Evolutionary conservation across 2,888 invertebrate genomes (phyloP), one percentile per base, ranked within the genome.

Genomic region (Chorisops tibialis): DNA sequence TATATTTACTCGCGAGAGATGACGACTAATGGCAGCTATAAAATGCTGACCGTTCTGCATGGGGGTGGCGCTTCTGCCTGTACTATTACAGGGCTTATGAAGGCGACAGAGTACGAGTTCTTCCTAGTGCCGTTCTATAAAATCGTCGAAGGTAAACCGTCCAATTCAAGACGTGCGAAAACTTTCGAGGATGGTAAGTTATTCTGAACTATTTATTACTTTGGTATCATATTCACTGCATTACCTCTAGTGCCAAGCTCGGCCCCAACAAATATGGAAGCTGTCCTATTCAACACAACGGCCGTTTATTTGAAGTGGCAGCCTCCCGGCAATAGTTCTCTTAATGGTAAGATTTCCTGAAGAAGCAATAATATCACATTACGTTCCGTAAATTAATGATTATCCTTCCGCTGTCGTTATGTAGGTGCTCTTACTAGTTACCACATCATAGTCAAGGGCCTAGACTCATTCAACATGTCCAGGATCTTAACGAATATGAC

Each of bases 121-220:
- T 93, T 95, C 80, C 84, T 96, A 68, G 86, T 93, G 72, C 96
- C 96, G 61, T 96, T 92, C 80, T 93, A 89, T 78, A 89, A 88
- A 76, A 87, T 86, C 73, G 87, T 93, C 65, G 92, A 93, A 79
- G 94, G 94, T 66, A 87, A 88, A 73, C 93, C 93, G 50, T 93
- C 93, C 65, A 94, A 95, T 81, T 89, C 89, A 64, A 85, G 87
- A 77, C 84, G 85, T 68, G 87, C 88, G 65, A 84, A 87, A 75
- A 95, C 94, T 62, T 82, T 89, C 66, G 93, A 94, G 81, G 93
- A 93, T 80, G 88, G 92, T 93, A 81, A 85, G 84, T 81, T 21
- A 37, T 1, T 7, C 3, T 21, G 24, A 14, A 37, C 48, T 12
- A 7, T 7, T 48, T 9, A 48, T 41, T 48, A 21, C 7, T 45